Base-by-base conservation (phyloP, 2,888 invertebrate genomes). In the Carpatolechia fugitivella region DNA sequence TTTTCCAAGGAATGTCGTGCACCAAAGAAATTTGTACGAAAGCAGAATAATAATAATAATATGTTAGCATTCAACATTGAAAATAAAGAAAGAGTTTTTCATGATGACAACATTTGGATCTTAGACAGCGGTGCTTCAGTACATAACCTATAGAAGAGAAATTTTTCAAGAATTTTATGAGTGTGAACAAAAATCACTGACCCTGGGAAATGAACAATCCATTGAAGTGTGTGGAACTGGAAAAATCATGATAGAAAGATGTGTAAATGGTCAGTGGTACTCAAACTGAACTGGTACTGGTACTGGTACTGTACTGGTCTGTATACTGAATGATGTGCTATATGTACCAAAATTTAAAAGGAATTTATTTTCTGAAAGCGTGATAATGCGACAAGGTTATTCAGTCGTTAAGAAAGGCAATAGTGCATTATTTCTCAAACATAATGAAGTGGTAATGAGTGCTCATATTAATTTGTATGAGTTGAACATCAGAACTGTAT, bases 321-420 rank as follows among this genome's bases (percentile, higher is more conserved):
- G 60, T 54, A 36, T 30, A 51, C 47, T 68, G 7, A 11, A 60
- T 29, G 56, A 57, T 52, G 61, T 66, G 0, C n/a, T 66, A 6
- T 75, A 70, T 63, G 66, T 80, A 7, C 75, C 74, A 7, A 59
- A 59, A 0, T 57, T 78, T n/a, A 47, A 59, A 11, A 69, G 69
- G 59, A 77, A 78, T 52, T 49, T 78, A 11, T 75, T 78, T 52
- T 79, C 74, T 0, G 74, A 76, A 57, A 75, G 74, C 0, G 65
- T 53, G 0, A 55, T 63, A 1, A 70, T 66, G 3, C 58, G 62
- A n/a, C 66, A 69, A 59, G 66, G 66, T 0, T 68, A 70, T 59
- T 36, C 29, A 3, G 65, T 72, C 11, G 36, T 68, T 0, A 76
- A 74, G 48, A 64, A 68, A 20, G 11, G 48, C 46, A 41, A 6